These are phyloP conservation scores for Philereme vetulata DNA, from an alignment of 2,888 invertebrate species.

Conservation along the genomic window DNA sequence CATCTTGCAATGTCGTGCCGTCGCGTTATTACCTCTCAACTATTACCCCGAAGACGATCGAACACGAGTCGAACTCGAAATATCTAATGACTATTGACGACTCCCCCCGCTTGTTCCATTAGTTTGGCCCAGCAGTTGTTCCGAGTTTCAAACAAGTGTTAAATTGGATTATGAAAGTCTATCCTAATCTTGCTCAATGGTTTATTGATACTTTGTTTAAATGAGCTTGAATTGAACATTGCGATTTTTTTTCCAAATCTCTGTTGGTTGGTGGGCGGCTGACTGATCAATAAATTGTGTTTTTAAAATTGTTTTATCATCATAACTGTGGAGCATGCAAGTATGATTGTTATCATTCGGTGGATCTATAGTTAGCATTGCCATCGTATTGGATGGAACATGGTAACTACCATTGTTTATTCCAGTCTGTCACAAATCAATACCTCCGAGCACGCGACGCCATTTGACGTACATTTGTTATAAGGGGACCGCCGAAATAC, in stretches of 20 bases:
- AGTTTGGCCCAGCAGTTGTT: slow-evolving; percentile 24
- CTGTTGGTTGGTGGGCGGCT: not conserved
- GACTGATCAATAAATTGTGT: not conserved
- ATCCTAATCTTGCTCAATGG: slow-evolving; percentile 16
- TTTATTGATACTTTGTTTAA: slow-evolving; percentile 12
- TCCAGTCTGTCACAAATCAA: slow-evolving; percentile 49
- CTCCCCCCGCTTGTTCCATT: slow-evolving; percentile 28
- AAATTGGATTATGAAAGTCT: slow-evolving; percentile 27
- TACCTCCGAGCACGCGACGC: slow-evolving; percentile 58
- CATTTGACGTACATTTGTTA: slow-evolving; percentile 53
- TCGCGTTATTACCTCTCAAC: slow-evolving; percentile 74
- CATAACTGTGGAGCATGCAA: slow-evolving; percentile 26
- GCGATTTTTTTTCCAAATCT: not conserved
- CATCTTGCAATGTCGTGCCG: slow-evolving; percentile 71
- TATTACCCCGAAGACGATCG: slow-evolving; percentile 57
- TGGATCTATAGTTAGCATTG: slow-evolving; percentile 34
- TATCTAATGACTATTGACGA: slow-evolving; percentile 44
- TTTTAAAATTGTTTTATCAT: slow-evolving; percentile 1
- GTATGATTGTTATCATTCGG: slow-evolving; percentile 32
- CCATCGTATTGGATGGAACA: slow-evolving; percentile 36
- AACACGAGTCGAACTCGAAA: slow-evolving; percentile 53
- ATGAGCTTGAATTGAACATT: not conserved
- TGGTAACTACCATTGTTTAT: slow-evolving; percentile 42
- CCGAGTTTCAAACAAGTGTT: slow-evolving; percentile 23
- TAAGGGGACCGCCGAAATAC: slow-evolving; percentile 26